Base-by-base conservation (phyloP, 2,797 vertebrate species). In the Podarcis siculus region DNA sequence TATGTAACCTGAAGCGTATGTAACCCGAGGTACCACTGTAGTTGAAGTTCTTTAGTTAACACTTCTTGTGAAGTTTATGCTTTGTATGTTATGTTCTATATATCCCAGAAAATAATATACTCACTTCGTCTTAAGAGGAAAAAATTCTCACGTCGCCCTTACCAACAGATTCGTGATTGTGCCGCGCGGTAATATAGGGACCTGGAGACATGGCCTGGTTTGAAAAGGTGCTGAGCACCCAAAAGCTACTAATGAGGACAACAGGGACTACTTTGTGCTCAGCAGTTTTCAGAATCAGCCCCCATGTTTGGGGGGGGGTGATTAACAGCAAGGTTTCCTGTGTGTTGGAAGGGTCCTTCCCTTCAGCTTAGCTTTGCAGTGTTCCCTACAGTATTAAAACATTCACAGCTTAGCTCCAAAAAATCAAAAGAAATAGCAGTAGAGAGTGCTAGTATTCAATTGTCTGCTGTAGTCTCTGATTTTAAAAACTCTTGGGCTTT, bases 221-320 rank as follows among this genome's bases (percentile, higher is more conserved):
- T 85, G 77, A 90, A 87, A 87, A 90, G 85, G 76, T 79, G 82
- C 85, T 87, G n/a, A 66, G 39, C 69, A 67, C 75, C 76, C 42
- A 27, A 90, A 87, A 87, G 49, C 85, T 93, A 84, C 91, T 73
- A 87, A 49, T 79, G 86, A 82, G 82, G 15, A 72, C 88, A 91
- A 88, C 89, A 88, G 91, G 87, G 90, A 91, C 86, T 93, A 87
- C 89, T 93, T 93, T 90, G 86, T 86, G 90, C 89, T 94, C 78
- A 92, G 89, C 76, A 87, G 69, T 95, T 94, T 92, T 88, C 86
- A 91, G 86, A 92, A 91, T 92, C 83, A 91, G 87, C 81, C 91
- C 77, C 78, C 87, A 79, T 86, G 37, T 77, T 91, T 89, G 76
- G 21, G 85, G 86, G 85, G 86, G 49, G 42, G 49, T 91, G 91